Base-by-base conservation (phyloP, 2,888 invertebrate genomes). In the Orchesella flavescens region DNA sequence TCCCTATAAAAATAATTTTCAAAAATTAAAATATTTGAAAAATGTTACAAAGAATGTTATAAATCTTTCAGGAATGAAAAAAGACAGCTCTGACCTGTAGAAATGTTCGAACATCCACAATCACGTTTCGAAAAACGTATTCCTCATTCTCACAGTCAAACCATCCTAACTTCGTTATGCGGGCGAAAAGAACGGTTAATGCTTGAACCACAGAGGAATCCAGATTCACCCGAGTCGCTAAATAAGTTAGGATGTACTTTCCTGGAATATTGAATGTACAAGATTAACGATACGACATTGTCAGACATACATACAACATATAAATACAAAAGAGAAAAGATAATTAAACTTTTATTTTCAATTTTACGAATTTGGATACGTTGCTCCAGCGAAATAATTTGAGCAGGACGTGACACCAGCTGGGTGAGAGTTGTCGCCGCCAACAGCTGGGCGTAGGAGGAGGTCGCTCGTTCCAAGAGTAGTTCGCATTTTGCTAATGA, bases 141-240 rank as follows among this genome's bases (percentile, higher is more conserved):
- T 96, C 96, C 84, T 97, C 96, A 89, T 96, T 96, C 88, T 95
- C 94, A 85, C 93, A 92, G 90, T 99, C 98, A 91, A 97, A 97
- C 99, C 99, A 99, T 73, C 99, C 98, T 87, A 97, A 93, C 91
- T 99, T 99, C 23, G 98, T 98, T 89, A 99, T 96, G 89, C 97
- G 93, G 0, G 97, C 96, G 91, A 97, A 96, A 19, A 99, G 91
- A 0, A 95, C 94, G 72, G 97, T 96, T 89, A 97, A 90, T 0
- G 97, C 96, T 92, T 98, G 96, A 63, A 97, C 93, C n/a, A 99
- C 98, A 91, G 96, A 99, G 89, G 93, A 94, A 68, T 96, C 95
- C 88, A 98, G 91, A 90, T 98, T 98, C 2, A 96, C 96, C 87
- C 97, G 92, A 0, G 96, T 96, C 1, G 96, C 98, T 90, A 99